These are phyloP conservation scores for Platyscapa corneri DNA, from an alignment of 1,140 invertebrate genomes.

Conservation along the genomic window DNA sequence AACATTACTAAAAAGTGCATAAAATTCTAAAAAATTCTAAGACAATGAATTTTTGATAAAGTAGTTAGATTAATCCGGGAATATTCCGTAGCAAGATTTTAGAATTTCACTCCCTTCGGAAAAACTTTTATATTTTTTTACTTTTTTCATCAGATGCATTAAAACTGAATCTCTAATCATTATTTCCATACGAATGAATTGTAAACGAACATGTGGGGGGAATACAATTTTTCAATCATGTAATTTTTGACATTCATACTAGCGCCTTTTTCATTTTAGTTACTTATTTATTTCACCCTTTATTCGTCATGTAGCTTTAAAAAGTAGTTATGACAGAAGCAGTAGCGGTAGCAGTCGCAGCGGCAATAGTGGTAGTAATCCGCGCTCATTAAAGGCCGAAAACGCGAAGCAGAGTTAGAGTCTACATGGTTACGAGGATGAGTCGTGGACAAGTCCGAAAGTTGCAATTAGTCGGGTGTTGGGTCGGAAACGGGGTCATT, in stretches of 20 bases:
- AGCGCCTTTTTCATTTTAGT: background rate
- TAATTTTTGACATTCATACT: background rate
- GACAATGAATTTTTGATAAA: too few species aligned
- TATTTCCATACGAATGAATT: background rate
- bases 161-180: background rate
- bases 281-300: background rate
- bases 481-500: constrained; percentile 46
- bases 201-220: background rate
- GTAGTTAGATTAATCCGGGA: too few species aligned
- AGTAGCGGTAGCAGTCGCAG: too few species aligned
- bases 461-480: constrained; percentile 51
- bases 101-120: background rate
- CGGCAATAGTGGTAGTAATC: too few species aligned
- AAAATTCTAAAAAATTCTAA: too few species aligned
- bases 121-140: background rate
- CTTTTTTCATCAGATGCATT: background rate
- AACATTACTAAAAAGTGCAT: background rate
- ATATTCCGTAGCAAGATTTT: too few species aligned
- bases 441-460: constrained; percentile 42
- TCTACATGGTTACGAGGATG: background rate
- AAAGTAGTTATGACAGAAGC: background rate
- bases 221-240: background rate
- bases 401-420: background rate
- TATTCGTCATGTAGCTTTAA: background rate
- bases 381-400: constrained; percentile 29